Evolutionary conservation across 2,113 vertebrate genomes (phyloP), one percentile per base, ranked within the genome.

Genomic region (Vireo altiloquus): DNA sequence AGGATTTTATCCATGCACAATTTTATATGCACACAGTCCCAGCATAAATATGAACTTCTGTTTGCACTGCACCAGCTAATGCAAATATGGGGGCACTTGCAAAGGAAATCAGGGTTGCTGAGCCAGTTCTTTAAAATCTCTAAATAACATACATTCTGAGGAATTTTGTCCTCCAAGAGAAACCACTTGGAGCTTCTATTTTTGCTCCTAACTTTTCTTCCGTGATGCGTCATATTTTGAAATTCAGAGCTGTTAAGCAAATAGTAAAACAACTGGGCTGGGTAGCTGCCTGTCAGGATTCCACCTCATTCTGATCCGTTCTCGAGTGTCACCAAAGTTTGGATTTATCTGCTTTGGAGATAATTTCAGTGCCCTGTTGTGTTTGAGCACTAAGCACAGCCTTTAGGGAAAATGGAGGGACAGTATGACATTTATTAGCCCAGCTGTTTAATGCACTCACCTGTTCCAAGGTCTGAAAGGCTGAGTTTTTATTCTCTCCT

Each of bases 401-500:
- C 42, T 47, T 80, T 82, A 74, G 54, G 42, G 77, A 61, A 87
- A 94, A 61, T 63, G 63, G 42, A 90, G 40, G 74, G 81, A 61
- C 78, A 53, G 42, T 64, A 13, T 44, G 75, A 82, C 65, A 68
- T 81, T 53, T 75, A 74, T 37, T 56, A 59, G 68, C 35, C 46
- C 68, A 81, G 79, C 68, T 90, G 63, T 71, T 71, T 80, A 82
- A 85, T 42, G 47, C 22, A 37, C 68, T 92, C 56, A 78, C 86
- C 50, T 87, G 33, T 92, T 59, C 89, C 28, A 50, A 47, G 68
- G 79, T 69, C 79, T 93, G 27, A 86, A 94, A 90, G 60, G 54
- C 15, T 81, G 52, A 6, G 17, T 1, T 88, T 93, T 96, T 95
- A 87, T 90, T 87, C 80, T 96, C 64, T 64, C 27, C 33, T 44